Percentiles rank a stretch among this genome's conserved stretches.
phyloP scores from a whole-genome alignment of 1,140 invertebrate species.

The Calycopis cecrops region DNA sequence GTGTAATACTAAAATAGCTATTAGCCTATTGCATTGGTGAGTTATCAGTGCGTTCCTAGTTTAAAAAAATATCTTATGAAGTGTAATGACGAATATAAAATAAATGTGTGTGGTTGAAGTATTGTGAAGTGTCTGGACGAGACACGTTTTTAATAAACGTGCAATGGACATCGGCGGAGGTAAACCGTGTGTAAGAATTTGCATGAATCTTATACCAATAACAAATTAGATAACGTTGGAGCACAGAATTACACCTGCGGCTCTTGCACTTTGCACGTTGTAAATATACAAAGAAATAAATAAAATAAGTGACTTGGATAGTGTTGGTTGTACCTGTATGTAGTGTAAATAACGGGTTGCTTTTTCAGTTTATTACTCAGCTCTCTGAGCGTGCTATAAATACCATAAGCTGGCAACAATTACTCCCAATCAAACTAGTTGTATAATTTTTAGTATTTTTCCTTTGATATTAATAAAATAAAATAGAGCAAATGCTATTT shows the following conservation, averaged over 20 bases:
- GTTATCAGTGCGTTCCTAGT: constrained; percentile 53
- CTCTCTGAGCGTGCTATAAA: neutral
- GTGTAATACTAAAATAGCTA: constrained; percentile 34
- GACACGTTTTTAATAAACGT: constrained; percentile 42
- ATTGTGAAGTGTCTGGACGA: constrained; percentile 52
- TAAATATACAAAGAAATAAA: constrained; percentile 17
- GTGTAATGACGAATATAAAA: constrained; percentile 34
- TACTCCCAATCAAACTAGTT: neutral
- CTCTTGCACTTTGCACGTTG: constrained; percentile 50
- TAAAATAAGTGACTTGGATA: neutral
- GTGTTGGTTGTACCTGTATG: neutral
- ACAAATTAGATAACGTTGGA: constrained; percentile 31
- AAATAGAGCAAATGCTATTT: too few relatives aligned
- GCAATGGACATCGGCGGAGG: constrained; percentile 69
- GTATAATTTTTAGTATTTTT: neutral
- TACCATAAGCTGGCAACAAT: constrained; percentile 1
- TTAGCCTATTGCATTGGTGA: constrained; percentile 36
- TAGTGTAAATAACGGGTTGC: constrained; percentile 3
- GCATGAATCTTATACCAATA: constrained; percentile 48
- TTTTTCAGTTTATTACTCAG: constrained; percentile 1
- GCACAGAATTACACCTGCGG: constrained; percentile 39
- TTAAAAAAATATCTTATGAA: constrained; percentile 23
- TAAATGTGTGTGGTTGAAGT: constrained; percentile 55
- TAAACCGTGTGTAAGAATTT: constrained; percentile 56
- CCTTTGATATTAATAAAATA: constrained; percentile 1